Percentiles rank a stretch among this genome's conserved stretches.
phyloP scores from a whole-genome alignment of 1,140 invertebrate genomes.

The Bactericera cockerelli region DNA sequence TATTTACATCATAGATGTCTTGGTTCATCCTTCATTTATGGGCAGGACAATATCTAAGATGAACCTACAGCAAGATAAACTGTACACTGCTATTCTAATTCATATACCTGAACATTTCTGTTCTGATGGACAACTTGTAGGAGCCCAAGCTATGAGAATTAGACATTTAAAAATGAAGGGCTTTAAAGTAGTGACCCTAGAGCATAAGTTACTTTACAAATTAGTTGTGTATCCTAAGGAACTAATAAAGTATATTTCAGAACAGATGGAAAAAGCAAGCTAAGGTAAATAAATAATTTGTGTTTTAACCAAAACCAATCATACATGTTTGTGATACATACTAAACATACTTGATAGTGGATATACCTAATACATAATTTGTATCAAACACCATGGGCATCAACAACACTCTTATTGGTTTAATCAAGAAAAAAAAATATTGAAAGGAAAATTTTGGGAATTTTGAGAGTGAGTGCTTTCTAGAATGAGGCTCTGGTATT shows the following conservation, averaged over 20 bases:
- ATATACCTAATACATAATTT: too few relatives aligned
- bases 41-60: constrained; percentile 10
- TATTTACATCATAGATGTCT: constrained; percentile 43
- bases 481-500: too few relatives aligned
- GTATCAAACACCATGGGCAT: too few relatives aligned
- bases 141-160: constrained; percentile 43
- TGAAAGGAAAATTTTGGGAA: too few relatives aligned
- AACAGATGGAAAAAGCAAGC: constrained; percentile 18
- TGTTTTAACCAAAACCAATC: too few relatives aligned
- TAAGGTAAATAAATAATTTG: too few relatives aligned
- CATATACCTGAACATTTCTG: constrained; percentile 50
- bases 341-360: too few relatives aligned
- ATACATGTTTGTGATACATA: too few relatives aligned
- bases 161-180: constrained; percentile 43
- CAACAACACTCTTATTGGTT: too few relatives aligned
- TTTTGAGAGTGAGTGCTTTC: too few relatives aligned
- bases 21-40: constrained; percentile 32
- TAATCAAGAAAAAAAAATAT: too few relatives aligned
- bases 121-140: constrained; percentile 37
- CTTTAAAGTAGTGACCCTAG: constrained; percentile 41
- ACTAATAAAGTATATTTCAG: constrained; percentile 31
- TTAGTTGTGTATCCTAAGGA: constrained; percentile 29
- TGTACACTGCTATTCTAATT: constrained; percentile 39
- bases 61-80: constrained; percentile 25
- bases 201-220: constrained; percentile 36